These are phyloP conservation scores for Tupaia chinensis DNA, from an alignment of 2,113 vertebrate species.

Conservation along the genomic window DNA sequence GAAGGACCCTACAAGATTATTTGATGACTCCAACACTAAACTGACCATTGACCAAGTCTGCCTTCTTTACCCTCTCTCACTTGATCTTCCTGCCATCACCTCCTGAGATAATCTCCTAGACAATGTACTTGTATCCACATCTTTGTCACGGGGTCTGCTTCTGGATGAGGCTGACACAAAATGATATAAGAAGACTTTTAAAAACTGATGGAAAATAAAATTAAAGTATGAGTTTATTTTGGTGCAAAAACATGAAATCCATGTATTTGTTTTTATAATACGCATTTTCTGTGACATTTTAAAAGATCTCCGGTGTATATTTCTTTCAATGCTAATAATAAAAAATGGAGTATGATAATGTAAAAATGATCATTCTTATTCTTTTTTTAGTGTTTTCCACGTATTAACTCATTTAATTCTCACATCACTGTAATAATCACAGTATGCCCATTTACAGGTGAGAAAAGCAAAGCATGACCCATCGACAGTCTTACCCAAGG, in stretches of 20 bases:
- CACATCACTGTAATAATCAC: too few species aligned
- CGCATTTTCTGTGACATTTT: too few species aligned
- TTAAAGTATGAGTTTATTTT: too few species aligned
- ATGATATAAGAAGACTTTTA: not conserved
- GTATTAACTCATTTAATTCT: not conserved
- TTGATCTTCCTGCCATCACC: rapidly evolving
- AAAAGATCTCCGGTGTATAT: too few species aligned
- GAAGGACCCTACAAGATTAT: rapidly evolving
- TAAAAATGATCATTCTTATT: not conserved
- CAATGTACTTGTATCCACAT: not conserved
- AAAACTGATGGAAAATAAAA: too few species aligned
- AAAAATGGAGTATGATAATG: not conserved
- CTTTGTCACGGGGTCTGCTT: not conserved
- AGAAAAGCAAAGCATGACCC: not conserved
- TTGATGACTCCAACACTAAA: rapidly evolving
- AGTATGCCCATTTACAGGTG: not conserved
- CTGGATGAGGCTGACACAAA: too few species aligned
- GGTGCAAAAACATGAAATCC: too few species aligned
- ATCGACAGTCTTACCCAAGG: not conserved
- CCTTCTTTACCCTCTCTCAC: not conserved
- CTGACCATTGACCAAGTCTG: not conserved
- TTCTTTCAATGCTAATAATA: not conserved
- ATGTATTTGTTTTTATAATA: too few species aligned
- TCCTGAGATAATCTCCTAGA: not conserved
- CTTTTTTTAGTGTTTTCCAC: not conserved